A percentile compares a stretch with the other conserved stretches of the same genome.
phyloP scores from a whole-genome alignment of 2,113 vertebrate genomes.

The Erythrocercus mccallii region DNA sequence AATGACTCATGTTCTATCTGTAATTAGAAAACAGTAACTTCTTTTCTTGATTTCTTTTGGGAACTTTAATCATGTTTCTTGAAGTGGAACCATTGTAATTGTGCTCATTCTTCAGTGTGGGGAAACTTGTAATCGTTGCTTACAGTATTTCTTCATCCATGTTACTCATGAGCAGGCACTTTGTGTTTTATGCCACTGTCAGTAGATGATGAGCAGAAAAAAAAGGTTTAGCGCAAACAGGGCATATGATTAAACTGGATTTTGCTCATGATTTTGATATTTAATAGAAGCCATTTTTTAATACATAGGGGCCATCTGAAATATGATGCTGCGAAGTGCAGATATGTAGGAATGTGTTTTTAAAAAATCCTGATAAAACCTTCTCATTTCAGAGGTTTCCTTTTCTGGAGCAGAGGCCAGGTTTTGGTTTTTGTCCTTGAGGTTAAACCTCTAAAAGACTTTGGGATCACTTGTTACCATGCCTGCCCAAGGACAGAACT shows the following conservation, averaged over 20 bases:
- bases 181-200: background rate
- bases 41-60: background rate
- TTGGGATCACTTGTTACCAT: background rate
- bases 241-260: accelerated
- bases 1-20: background rate
- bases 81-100: background rate
- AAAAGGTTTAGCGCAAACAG: background rate
- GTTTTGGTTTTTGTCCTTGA: background rate
- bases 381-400: background rate
- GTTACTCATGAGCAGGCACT: background rate
- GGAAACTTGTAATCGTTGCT: background rate
- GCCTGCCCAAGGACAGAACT: background rate
- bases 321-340: accelerated
- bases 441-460: background rate
- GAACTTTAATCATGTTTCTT: background rate
- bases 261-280: background rate
- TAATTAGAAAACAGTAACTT: background rate
- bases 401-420: background rate
- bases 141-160: background rate
- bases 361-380: background rate
- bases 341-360: background rate
- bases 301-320: background rate
- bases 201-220: background rate
- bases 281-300: background rate
- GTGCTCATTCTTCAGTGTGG: background rate